Percentiles rank a stretch among this genome's conserved stretches.
Conservation (phyloP, 2,113 vertebrate genomes). For the Dinomys branickii region DNA sequence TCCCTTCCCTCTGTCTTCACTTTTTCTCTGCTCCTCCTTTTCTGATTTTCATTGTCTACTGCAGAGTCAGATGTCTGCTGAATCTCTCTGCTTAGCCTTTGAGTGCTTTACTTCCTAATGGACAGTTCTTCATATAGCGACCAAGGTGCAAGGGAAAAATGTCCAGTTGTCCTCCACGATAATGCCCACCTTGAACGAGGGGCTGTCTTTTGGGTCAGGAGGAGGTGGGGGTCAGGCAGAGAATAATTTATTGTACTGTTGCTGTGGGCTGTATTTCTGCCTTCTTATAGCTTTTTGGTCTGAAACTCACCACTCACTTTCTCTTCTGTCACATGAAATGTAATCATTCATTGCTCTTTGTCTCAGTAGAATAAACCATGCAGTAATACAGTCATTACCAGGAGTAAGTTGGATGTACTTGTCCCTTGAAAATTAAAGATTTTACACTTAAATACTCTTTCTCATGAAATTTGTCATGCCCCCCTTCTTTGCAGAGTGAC, state of each 20-base stretch:
- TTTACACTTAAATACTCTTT: neutral
- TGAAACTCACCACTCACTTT: neutral
- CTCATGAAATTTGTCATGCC: neutral
- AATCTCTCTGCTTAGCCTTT: neutral
- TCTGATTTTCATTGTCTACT: neutral
- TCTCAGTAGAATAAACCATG: constrained; percentile 4
- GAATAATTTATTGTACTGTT: neutral
- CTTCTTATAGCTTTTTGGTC: neutral
- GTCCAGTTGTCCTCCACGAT: neutral
- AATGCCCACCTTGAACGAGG: neutral
- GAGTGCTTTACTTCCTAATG: neutral
- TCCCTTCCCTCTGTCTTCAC: neutral
- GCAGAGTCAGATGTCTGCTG: neutral
- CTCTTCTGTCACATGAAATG: neutral
- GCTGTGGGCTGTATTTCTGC: neutral
- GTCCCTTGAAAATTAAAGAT: neutral
- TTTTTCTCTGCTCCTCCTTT: neutral
- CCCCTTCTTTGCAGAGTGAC: neutral
- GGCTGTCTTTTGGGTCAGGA: neutral
- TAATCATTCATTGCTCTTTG: neutral
- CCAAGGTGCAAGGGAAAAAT: neutral
- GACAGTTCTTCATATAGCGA: neutral
- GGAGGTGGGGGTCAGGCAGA: neutral
- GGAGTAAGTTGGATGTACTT: neutral
- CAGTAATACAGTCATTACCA: neutral